Evolutionary conservation across 1,140 invertebrate species (phyloP).

Genomic region (Diprion similis): DNA sequence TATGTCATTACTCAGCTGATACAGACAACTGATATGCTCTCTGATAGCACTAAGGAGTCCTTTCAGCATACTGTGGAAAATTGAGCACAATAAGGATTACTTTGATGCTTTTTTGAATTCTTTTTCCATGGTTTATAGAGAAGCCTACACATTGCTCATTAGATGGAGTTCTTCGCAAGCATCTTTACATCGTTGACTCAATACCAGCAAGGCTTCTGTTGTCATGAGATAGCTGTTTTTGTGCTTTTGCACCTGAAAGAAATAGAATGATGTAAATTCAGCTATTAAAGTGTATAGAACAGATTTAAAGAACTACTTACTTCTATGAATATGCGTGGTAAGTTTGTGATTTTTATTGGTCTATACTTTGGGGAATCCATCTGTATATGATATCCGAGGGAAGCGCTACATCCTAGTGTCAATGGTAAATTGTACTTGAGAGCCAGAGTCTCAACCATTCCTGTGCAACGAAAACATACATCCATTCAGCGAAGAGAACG

Average conservation of each 20-base stretch:
- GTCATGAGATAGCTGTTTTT: conserved; percentile 76
- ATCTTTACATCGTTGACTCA: conserved; percentile 75
- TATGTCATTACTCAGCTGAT: conserved; percentile 81
- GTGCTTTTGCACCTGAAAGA: conserved; percentile 68
- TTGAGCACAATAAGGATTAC: conserved; percentile 18
- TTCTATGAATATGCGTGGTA: conserved; percentile 74
- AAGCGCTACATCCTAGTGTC: conserved; percentile 69
- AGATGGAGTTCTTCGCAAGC: conserved; percentile 79
- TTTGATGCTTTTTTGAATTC: conserved; percentile 13
- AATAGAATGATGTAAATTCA: conserved; percentile 31
- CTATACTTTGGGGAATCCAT: conserved; percentile 59
- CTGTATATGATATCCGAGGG: conserved; percentile 80
- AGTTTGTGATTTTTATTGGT: conserved; percentile 62
- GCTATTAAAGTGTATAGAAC: neutral
- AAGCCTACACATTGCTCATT: conserved; percentile 79
- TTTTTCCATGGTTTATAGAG: neutral
- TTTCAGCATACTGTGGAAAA: conserved; percentile 66
- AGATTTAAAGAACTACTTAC: conserved; percentile 45
- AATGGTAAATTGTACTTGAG: conserved; percentile 72
- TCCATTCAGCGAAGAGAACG: conserved; percentile 16
- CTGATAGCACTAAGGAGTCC: conserved; percentile 69
- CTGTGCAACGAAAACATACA: conserved; percentile 44
- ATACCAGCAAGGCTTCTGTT: conserved; percentile 75
- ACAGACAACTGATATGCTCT: conserved; percentile 76
- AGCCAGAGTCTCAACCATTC: conserved; percentile 68